These are phyloP conservation scores for Saturnia pavonia DNA, from an alignment of 2,888 invertebrate species.

Conservation along the genomic window DNA sequence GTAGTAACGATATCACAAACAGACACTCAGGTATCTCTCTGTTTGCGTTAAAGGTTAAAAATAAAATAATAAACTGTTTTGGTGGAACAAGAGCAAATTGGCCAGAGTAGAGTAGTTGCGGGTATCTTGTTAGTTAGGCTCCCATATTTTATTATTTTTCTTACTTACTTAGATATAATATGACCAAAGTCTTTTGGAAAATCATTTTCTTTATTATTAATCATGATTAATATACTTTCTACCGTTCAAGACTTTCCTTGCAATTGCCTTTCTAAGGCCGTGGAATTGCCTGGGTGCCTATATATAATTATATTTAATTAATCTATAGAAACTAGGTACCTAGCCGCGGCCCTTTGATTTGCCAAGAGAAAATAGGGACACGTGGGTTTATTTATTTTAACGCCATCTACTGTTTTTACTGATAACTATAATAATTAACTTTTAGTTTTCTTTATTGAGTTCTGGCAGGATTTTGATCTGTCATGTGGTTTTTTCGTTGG, in stretches of 20 bases:
- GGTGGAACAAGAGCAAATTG: too few relatives aligned
- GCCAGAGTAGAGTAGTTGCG: too few relatives aligned
- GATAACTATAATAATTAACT: background rate
- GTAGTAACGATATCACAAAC: too few relatives aligned
- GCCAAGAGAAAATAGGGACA: slow-evolving; percentile 1
- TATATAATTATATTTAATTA: slow-evolving; percentile 10
- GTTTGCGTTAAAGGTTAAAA: too few relatives aligned
- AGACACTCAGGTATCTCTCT: too few relatives aligned
- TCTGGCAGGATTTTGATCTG: background rate
- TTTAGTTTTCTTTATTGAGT: background rate
- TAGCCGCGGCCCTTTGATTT: slow-evolving; percentile 3
- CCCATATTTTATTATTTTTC: too few relatives aligned
- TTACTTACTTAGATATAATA: too few relatives aligned
- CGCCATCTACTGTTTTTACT: background rate
- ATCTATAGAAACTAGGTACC: slow-evolving; percentile 10
- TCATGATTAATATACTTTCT: slow-evolving; percentile 3
- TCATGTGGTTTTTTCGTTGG: too few relatives aligned
- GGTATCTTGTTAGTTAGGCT: too few relatives aligned
- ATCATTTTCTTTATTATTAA: too few relatives aligned
- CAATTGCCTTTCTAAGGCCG: slow-evolving; percentile 8
- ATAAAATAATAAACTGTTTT: too few relatives aligned
- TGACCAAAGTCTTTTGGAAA: too few relatives aligned
- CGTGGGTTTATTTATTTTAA: background rate
- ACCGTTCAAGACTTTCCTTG: background rate
- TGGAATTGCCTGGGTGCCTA: background rate